A percentile compares a stretch with the other conserved stretches of the same genome.
These are phyloP conservation scores for Euthynnus affinis DNA, from an alignment of 2,797 vertebrate species.

Conservation along the genomic window DNA sequence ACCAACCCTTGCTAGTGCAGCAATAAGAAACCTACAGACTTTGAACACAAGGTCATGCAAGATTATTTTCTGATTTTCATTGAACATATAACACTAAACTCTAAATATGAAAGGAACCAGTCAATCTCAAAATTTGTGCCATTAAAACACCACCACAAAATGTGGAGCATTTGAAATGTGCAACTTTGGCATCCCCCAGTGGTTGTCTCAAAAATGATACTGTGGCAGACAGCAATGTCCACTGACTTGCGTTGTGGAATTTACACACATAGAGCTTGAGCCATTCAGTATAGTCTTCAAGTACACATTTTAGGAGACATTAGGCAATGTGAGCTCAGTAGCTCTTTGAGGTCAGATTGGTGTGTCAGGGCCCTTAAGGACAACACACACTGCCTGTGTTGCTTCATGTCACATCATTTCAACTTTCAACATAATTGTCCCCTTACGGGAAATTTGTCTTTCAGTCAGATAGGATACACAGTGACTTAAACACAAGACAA, in stretches of 20 bases:
- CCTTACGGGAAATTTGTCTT: too few relatives aligned
- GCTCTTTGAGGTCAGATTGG: too few relatives aligned
- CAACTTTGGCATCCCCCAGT: too few relatives aligned
- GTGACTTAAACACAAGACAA: too few relatives aligned
- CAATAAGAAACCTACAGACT: too few relatives aligned
- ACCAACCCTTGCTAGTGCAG: too few relatives aligned
- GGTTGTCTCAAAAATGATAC: too few relatives aligned
- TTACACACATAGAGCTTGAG: too few relatives aligned
- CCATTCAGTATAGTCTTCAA: background rate
- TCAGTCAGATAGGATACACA: too few relatives aligned
- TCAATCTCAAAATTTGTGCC: background rate
- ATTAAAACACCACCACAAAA: background rate
- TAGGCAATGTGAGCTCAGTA: background rate
- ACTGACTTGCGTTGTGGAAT: background rate
- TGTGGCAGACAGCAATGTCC: background rate
- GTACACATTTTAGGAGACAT: background rate
- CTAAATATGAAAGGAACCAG: background rate
- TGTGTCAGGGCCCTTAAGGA: background rate
- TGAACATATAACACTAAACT: background rate
- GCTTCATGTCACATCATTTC: background rate
- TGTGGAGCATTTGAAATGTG: background rate
- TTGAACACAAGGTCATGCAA: too few relatives aligned
- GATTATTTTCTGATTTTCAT: background rate
- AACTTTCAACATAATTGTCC: too few relatives aligned
- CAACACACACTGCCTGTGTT: background rate